Base-by-base conservation (phyloP, 2,797 vertebrate species). In the Scolopax rusticola region DNA sequence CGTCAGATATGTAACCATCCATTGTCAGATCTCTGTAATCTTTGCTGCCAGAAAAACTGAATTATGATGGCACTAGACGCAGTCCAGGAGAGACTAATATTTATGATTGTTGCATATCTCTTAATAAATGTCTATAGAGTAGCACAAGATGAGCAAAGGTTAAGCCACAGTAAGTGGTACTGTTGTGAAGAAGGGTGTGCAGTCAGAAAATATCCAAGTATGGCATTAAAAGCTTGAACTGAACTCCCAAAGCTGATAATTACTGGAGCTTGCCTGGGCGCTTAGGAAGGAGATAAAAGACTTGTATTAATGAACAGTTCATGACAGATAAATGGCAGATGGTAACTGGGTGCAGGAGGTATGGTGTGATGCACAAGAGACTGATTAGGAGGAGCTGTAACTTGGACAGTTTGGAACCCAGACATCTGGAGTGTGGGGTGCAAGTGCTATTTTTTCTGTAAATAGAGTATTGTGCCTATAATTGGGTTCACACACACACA, bases 31-130 rank as follows among this genome's bases (percentile, higher is more conserved):
- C 32, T 47, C 82, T 67, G 61, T 63, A 71, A 7, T 2, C 65
- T 75, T 48, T 38, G 70, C 53, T 95, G 87, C 57, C 77, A 84
- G 57, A 84, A 89, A 28, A 75, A 9, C 25, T 30, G 13, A 27
- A 3, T 2, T 1, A 21, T 43, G 57, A 32, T 0, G 0, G 57
- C 9, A 11, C 36, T 45, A 70, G 23, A 28, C 0, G 0, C 81
- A 53, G 54, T 59, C 61, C 40, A 51, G 73, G 30, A 60, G 61
- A 84, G 54, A 40, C 1, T 8, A 65, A 13, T 12, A 4, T 38
- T 82, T 32, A 21, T 32, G 5, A 0, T 12, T 33, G n/a, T 10
- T 75, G 32, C 19, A 3, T 8, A 48, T 50, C 43, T 71, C 65
- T 68, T 28, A 78, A 51, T 67, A 68, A 75, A 71, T 9, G 2